Evolutionary conservation across 2,888 invertebrate genomes (phyloP).

Genomic region (Calameuta pallipes): DNA sequence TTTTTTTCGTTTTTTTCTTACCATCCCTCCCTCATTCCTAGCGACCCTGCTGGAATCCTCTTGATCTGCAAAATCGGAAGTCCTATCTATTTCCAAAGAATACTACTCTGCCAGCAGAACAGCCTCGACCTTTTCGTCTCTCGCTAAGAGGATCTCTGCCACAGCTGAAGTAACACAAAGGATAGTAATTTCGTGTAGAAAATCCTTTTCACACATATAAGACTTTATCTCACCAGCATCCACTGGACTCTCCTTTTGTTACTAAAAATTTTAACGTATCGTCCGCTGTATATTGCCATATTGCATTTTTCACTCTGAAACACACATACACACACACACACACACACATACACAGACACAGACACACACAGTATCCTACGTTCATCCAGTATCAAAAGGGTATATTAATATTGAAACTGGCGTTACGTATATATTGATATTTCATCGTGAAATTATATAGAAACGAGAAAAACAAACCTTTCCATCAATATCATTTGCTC

Average conservation of each 20-base stretch:
- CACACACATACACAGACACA: too few relatives aligned
- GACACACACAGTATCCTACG: not conserved
- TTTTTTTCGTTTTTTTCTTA: not conserved
- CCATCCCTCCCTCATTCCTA: not conserved
- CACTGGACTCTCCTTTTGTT: not conserved
- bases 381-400: not conserved
- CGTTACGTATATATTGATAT: not conserved
- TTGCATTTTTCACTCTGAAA: not conserved
- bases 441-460: not conserved
- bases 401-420: not conserved
- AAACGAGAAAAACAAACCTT: not conserved
- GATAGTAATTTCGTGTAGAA: not conserved
- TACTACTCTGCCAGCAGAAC: not conserved
- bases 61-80: conserved; percentile 3
- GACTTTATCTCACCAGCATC: not conserved
- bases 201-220: not conserved
- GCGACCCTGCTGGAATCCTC: not conserved
- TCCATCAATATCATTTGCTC: not conserved
- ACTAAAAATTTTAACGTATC: not conserved
- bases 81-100: not conserved
- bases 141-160: conserved; percentile 3
- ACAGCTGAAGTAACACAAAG: not conserved
- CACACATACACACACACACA: too few relatives aligned
- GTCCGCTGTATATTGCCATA: not conserved
- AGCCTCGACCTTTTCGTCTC: conserved; percentile 2